Evolutionary conservation across 2,113 vertebrate genomes (phyloP), one percentile per base, ranked within the genome.

Genomic region (Capreolus pygargus): DNA sequence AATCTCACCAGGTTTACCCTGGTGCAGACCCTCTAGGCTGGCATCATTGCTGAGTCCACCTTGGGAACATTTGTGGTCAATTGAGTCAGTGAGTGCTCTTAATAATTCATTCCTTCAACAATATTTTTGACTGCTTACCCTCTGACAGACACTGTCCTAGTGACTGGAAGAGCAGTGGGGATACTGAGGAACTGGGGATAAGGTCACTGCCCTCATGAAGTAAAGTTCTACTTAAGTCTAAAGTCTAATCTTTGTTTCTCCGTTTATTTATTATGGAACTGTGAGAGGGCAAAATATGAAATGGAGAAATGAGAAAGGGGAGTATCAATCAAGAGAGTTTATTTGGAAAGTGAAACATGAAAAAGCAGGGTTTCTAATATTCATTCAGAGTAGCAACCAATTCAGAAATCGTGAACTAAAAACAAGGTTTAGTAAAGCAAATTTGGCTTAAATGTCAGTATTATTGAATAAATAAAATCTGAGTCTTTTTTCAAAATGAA

Each of bases 401-500:
- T 30, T 30, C 93, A 97, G 97, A 88, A 97, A 98, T 97, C 83
- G 2, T 15, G 70, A 98, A 97, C 55, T 95, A 50, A 52, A 81
- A 50, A 6, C 61, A 82, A 96, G 92, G 94, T 79, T 96, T 85
- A 94, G 91, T 70, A 94, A 93, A 96, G 47, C 50, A 33, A 93
- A 85, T 67, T 12, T 95, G 81, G 55, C 61, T 98, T 97, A 89
- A 96, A 96, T 94, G 91, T 79, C 94, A 95, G 47, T 89, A 74
- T 39, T 43, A 67, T 64, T 36, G 91, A 98, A 96, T 52, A 98
- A 98, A 97, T 47, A 39, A 98, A 98, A 98, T 87, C 54, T 91
- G 82, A 97, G 84, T 79, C 91, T 98, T 79, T 92, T 95, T 95
- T 97, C 98, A 98, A 98, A 98, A 74, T 86, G 98, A 98, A 98